Evolutionary conservation across 2,888 invertebrate species (phyloP), one percentile per base, ranked within the genome.

Genomic region (Vesta saturnalis): DNA sequence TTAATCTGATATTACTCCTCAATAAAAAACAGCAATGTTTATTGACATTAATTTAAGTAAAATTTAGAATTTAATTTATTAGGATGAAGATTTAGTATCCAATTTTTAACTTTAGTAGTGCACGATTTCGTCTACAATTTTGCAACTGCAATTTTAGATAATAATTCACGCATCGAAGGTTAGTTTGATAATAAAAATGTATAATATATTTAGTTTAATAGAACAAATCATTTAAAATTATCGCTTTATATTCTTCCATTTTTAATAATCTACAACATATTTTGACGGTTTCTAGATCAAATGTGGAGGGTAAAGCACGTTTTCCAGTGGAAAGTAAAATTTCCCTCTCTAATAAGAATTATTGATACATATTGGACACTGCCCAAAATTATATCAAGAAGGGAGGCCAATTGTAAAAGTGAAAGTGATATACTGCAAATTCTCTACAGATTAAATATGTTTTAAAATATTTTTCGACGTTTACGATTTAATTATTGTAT

Each of bases 391-490:
- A 47, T n/a, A 56, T n/a, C 54, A 22, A 63, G 64, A 67, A 72
- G 69, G 71, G 71, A 64, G 57, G 49, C 71, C 71, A 72, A 72
- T 72, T 57, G 58, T 46, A 59, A 14, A 30, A 60, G 71, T 72
- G 71, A 72, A 72, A 72, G 71, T 60, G 30, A 30, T n/a, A n/a
- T n/a, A 10, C 30, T 57, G 16, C 16, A 35, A 5, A 5, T 43
- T 3, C 43, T n/a, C 43, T 43, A 10, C 14, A n/a, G 43, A 2
- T 14, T 49, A 49, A 49, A 5, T 19, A 19, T 12, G 52, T 22
- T 16, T 56, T 23, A n/a, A n/a, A n/a, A n/a, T n/a, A 56, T n/a
- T 55, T 55, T 55, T 22, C 12, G 6, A 23, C 12, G 14, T 3
- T 52, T 19, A 18, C 19, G 19, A 21, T 19, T 19, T 49, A 49